Evolutionary conservation across 2,113 vertebrate genomes (phyloP).

Genomic region (Bubalus kerabau): DNA sequence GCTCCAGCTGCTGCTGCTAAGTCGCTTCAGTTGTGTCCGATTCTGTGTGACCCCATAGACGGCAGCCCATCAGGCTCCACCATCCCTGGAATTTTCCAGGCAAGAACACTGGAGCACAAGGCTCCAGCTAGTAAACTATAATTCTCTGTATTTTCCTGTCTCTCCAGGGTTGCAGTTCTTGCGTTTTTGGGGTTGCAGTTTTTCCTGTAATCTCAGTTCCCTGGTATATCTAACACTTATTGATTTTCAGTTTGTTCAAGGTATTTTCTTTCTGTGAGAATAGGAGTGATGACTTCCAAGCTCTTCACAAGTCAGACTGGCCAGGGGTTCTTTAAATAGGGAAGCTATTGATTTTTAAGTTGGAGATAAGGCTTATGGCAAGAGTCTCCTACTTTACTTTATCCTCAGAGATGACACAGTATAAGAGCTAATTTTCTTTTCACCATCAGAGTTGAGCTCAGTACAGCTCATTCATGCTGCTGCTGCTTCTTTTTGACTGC

Average conservation of each 20-base stretch:
- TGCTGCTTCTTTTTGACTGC: background rate
- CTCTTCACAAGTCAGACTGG: background rate
- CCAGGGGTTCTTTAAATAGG: background rate
- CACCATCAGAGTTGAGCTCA: background rate
- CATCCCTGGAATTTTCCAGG: too few relatives aligned
- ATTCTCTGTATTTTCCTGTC: background rate
- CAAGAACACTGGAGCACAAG: too few relatives aligned
- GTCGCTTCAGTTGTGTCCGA: too few relatives aligned
- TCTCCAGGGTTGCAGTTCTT: background rate
- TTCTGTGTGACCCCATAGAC: too few relatives aligned
- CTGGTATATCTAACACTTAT: background rate
- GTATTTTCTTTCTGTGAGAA: background rate
- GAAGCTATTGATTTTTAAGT: background rate
- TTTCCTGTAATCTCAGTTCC: background rate
- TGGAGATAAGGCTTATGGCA: background rate
- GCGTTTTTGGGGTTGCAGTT: accelerated
- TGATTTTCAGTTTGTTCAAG: background rate
- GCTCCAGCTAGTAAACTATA: background rate
- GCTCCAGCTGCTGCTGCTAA: background rate
- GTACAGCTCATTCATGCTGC: background rate
- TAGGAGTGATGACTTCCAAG: background rate
- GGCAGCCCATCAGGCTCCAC: too few relatives aligned
- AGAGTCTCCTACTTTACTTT: background rate
- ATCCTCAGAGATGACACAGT: background rate
- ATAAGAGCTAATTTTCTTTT: background rate